Percentiles rank a stretch among this genome's conserved stretches.
These are phyloP conservation scores for Phocoena phocoena DNA, from an alignment of 2,113 vertebrate genomes.

Conservation along the genomic window DNA sequence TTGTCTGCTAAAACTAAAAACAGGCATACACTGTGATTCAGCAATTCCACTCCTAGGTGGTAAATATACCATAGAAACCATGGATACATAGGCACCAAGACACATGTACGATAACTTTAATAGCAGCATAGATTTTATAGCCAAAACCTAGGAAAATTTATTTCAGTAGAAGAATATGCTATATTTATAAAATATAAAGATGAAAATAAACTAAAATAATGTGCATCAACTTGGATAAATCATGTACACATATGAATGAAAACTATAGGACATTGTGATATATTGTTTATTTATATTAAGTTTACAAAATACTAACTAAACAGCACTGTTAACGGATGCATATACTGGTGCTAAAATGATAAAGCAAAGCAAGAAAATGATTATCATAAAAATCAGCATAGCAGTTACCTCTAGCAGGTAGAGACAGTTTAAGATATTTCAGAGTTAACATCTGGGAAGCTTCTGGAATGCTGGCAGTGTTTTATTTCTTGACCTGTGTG, in stretches of 20 bases:
- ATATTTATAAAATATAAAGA: constrained; percentile 11
- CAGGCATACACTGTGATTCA: not conserved
- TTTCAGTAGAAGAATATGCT: not conserved
- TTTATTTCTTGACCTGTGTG: not conserved
- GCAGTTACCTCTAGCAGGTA: not conserved
- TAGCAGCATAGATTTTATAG: not conserved
- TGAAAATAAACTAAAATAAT: constrained; percentile 31
- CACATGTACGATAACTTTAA: not conserved
- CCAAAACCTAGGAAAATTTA: not conserved
- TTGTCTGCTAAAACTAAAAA: not conserved
- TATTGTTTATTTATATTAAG: not conserved
- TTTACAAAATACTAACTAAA: constrained; percentile 30
- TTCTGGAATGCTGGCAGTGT: not conserved
- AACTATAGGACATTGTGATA: not conserved
- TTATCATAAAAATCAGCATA: constrained; percentile 1
- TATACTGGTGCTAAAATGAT: not conserved
- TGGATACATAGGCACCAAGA: not conserved
- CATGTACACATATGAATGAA: not conserved
- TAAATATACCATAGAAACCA: not conserved
- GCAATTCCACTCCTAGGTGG: not conserved
- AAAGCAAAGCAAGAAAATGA: not conserved
- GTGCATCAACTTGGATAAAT: not conserved
- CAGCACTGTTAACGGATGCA: not conserved
- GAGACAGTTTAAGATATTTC: not conserved
- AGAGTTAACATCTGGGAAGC: not conserved